Conservation (phyloP, 2,888 invertebrate genomes). For the Orthosia incerta region DNA sequence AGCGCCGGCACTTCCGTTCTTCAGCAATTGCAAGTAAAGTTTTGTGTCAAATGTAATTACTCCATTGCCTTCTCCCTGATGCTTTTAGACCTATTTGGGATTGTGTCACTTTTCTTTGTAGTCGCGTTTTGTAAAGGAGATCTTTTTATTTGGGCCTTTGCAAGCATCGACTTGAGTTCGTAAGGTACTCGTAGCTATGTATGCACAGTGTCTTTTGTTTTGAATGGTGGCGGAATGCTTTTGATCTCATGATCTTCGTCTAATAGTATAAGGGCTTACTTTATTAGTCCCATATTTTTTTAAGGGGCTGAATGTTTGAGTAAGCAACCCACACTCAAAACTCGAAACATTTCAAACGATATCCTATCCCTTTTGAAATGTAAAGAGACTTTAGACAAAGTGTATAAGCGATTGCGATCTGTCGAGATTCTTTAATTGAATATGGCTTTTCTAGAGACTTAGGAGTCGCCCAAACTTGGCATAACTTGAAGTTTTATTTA, state of each 20-base stretch:
- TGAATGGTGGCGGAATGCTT: constrained; percentile 2
- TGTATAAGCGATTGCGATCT: too few species aligned
- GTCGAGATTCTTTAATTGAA: too few species aligned
- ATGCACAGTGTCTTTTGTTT: constrained; percentile 34
- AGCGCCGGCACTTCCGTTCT: constrained; percentile 71
- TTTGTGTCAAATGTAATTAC: constrained; percentile 77
- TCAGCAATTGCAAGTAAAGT: constrained; percentile 74
- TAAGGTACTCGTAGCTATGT: neutral
- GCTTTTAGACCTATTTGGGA: constrained; percentile 58
- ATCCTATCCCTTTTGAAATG: too few species aligned
- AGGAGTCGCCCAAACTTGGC: too few species aligned
- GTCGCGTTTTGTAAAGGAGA: constrained; percentile 54
- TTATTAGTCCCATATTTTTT: neutral
- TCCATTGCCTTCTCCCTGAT: constrained; percentile 64
- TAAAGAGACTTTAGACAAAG: too few species aligned
- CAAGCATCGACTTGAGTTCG: constrained; percentile 22
- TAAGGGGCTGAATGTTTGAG: neutral
- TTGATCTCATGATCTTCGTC: constrained; percentile 19
- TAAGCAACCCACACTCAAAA: neutral
- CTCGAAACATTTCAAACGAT: neutral
- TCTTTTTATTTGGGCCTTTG: constrained; percentile 54
- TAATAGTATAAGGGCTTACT: constrained; percentile 4
- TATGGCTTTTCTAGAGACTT: too few species aligned
- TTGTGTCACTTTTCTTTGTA: constrained; percentile 62
- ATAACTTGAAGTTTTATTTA: too few species aligned